Percentiles rank a stretch among this genome's conserved stretches.
Conservation (phyloP, 2,888 invertebrate genomes). For the Esperia sulphurella region DNA sequence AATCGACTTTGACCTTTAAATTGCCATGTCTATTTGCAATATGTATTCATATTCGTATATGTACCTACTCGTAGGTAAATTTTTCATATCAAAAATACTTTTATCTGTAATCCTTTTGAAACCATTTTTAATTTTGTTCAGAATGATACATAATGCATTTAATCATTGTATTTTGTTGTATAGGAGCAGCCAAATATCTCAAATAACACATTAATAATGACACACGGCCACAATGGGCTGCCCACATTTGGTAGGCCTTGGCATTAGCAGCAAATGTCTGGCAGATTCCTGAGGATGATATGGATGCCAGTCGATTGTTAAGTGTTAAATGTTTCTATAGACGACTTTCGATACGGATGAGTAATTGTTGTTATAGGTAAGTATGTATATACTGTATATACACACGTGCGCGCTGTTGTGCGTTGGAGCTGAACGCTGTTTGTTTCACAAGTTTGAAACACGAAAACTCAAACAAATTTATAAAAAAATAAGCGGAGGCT, state of each 20-base stretch:
- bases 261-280: constrained; percentile 64
- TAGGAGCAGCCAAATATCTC: constrained; percentile 39
- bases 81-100: too few relatives aligned
- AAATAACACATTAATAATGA: constrained; percentile 60
- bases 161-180: constrained; percentile 38
- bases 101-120: too few relatives aligned
- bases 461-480: too few relatives aligned
- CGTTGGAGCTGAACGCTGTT: too few relatives aligned
- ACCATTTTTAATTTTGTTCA: not conserved
- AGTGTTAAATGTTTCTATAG: constrained; percentile 46
- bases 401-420: constrained; percentile 14
- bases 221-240: constrained; percentile 52
- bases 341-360: constrained; percentile 50
- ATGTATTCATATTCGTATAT: too few relatives aligned
- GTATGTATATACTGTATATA: too few relatives aligned
- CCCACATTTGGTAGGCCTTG: constrained; percentile 66
- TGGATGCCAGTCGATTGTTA: constrained; percentile 41
- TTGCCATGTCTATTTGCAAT: too few relatives aligned
- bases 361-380: constrained; percentile 13
- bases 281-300: constrained; percentile 68
- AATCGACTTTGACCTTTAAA: too few relatives aligned
- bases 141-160: constrained; percentile 20
- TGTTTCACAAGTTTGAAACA: too few relatives aligned
- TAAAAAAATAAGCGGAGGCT: too few relatives aligned
- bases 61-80: too few relatives aligned